These are phyloP conservation scores for Plagodis dolabraria DNA, from an alignment of 2,888 invertebrate genomes.

Conservation along the genomic window DNA sequence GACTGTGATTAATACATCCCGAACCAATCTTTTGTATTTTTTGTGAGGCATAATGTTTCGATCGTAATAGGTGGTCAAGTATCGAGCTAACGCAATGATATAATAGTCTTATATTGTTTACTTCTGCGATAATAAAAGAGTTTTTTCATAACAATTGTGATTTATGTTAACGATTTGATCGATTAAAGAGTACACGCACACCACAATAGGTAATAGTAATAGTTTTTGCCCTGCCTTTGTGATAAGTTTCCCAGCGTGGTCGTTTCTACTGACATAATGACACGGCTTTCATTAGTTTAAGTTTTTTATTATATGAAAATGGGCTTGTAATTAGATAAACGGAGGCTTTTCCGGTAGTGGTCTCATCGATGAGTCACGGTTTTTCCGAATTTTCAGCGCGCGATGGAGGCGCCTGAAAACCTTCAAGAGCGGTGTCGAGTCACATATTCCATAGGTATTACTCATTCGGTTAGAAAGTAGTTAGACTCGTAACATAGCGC, in stretches of 20 bases:
- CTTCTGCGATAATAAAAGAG: conserved; percentile 9
- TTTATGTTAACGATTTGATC: conserved; percentile 29
- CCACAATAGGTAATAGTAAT: conserved; percentile 2
- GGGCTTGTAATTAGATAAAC: conserved; percentile 59
- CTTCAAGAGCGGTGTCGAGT: conserved; percentile 66
- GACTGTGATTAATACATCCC: conserved; percentile 62
- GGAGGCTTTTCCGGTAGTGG: conserved; percentile 72
- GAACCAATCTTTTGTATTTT: conserved; percentile 44
- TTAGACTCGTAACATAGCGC: conserved; percentile 54
- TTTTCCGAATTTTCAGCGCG: conserved; percentile 72
- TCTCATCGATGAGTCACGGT: conserved; percentile 73
- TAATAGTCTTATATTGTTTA: conserved; percentile 15
- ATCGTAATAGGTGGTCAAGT: conserved; percentile 41
- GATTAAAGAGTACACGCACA: conserved; percentile 12
- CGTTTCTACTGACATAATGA: conserved; percentile 60
- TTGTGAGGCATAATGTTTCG: conserved; percentile 36
- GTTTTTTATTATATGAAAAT: conserved; percentile 58
- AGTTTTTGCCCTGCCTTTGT: conserved; percentile 32
- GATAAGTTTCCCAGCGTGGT: conserved; percentile 60
- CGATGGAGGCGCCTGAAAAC: conserved; percentile 60
- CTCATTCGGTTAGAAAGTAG: conserved; percentile 68
- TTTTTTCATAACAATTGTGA: conserved; percentile 26
- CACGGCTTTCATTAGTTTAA: conserved; percentile 61
- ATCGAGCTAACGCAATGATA: conserved; percentile 19
- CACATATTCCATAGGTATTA: conserved; percentile 55